A percentile compares a stretch with the other conserved stretches of the same genome.
These are phyloP conservation scores for Drosophila bifasciata DNA, from an alignment of 1,140 invertebrate genomes.

Conservation along the genomic window DNA sequence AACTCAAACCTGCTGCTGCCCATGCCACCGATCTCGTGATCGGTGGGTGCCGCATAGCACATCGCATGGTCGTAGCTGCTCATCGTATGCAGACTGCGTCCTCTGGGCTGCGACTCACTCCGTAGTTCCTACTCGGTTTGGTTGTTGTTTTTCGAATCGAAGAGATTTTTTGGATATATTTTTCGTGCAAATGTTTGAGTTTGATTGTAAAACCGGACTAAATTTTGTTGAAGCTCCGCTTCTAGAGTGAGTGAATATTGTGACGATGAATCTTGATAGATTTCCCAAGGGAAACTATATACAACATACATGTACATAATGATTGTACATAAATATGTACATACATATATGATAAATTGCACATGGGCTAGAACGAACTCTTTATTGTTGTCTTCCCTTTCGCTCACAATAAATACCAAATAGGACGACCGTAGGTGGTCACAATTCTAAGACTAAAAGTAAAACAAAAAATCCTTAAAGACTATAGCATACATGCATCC, in stretches of 20 bases:
- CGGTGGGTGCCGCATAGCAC: slow-evolving; percentile 12
- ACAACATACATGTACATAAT: too few species aligned
- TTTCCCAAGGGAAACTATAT: neutral
- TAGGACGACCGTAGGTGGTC: slow-evolving; percentile 23
- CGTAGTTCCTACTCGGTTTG: too few species aligned
- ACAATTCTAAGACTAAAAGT: slow-evolving; percentile 32
- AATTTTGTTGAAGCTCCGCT: too few species aligned
- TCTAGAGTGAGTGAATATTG: too few species aligned
- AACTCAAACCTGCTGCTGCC: slow-evolving; percentile 56
- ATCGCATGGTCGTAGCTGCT: slow-evolving; percentile 36
- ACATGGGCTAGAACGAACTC: slow-evolving; percentile 1
- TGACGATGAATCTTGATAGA: neutral
- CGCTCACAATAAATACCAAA: slow-evolving; percentile 42
- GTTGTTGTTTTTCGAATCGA: too few species aligned
- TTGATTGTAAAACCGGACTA: too few species aligned
- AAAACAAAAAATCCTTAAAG: slow-evolving; percentile 33
- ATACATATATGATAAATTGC: slow-evolving; percentile 16
- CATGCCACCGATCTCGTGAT: neutral
- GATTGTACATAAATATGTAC: too few species aligned
- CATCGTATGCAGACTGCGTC: neutral
- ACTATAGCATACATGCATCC: too few species aligned
- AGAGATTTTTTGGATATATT: too few species aligned
- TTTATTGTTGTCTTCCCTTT: neutral
- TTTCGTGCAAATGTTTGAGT: too few species aligned
- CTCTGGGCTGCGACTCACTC: too few species aligned